Evolutionary conservation across 2,113 vertebrate species (phyloP), one percentile per base, ranked within the genome.

Genomic region (Tor tambroides): DNA sequence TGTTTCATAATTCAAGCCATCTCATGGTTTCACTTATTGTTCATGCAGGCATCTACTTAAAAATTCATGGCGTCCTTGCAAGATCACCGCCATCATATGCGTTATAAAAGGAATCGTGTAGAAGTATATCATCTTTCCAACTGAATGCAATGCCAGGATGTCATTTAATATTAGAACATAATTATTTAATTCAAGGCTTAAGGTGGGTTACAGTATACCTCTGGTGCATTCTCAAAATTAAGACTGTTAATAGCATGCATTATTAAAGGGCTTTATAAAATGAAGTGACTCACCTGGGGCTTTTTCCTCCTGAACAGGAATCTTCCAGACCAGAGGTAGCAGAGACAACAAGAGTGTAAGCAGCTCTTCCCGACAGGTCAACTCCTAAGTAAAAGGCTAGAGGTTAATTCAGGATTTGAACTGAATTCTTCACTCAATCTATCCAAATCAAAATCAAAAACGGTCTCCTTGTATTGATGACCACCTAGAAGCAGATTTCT

Each of bases 331-430:
- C 88, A 99, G 75, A 0, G 98, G 98, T 69, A 99, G 93, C 71
- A 99, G 95, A 0, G 98, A 98, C 86, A 99, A 92, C 72, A 99
- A 95, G 46, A 99, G 93, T 32, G 97, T 98, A 79, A 99, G 96
- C 88, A 99, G 97, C 91, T 99, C 98, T 92, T 99, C 98, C 49
- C 98, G 95, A 92, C 98, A 99, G 8, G 97, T 98, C 93, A 99
- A 89, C 87, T 98, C 97, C 98, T 99, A 85, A n/a, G 7, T 87
- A 49, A 78, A 83, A 91, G 80, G 49, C 65, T 85, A 28, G 21
- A 89, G 87, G 80, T 35, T 56, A 79, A 84, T 23, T 46, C 17
- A 15, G 32, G n/a, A 26, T 65, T 69, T 14, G n/a, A 88, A 43
- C 61, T 2, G 23, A 23, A 49, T 71, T 49, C 26, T 19, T 82